Evolutionary conservation across 2,888 invertebrate genomes (phyloP).

Genomic region (Chalcosyrphus nemorum): DNA sequence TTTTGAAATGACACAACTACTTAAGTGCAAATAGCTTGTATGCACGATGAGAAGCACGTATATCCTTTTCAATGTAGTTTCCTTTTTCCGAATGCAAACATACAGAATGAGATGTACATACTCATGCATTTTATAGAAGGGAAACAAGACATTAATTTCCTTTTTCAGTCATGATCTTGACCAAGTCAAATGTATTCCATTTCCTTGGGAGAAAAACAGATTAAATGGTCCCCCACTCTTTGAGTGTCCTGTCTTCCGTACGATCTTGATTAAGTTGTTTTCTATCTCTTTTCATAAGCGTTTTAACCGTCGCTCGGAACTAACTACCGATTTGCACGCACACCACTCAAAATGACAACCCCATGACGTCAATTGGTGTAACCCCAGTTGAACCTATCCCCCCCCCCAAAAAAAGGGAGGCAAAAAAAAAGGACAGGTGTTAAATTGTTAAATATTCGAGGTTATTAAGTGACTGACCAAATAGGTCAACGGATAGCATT

Average conservation of each 20-base stretch:
- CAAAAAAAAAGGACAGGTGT: conserved; percentile 54
- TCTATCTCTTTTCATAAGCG: conserved; percentile 1
- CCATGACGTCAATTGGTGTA: conserved; percentile 19
- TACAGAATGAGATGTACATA: no score
- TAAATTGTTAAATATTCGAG: conserved; percentile 54
- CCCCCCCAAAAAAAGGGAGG: background rate
- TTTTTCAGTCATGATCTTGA: background rate
- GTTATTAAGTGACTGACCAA: conserved; percentile 20
- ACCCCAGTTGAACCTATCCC: background rate
- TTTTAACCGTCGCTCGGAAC: conserved; percentile 5
- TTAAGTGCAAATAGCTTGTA: conserved; percentile 19
- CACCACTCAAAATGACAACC: conserved; percentile 14
- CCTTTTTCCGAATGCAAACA: conserved; percentile 8
- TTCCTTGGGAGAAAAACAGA: background rate
- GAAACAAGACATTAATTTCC: background rate
- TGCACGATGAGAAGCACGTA: conserved; percentile 28
- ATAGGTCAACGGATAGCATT: conserved; percentile 5
- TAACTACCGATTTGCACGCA: conserved; percentile 46
- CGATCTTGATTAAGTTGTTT: background rate
- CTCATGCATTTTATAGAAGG: background rate
- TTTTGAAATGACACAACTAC: background rate
- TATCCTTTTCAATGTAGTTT: conserved; percentile 26
- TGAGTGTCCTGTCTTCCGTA: no score
- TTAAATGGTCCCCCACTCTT: background rate
- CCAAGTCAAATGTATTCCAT: background rate